Conservation (phyloP, 1,140 invertebrate genomes). For the Phthorimaea operculella region DNA sequence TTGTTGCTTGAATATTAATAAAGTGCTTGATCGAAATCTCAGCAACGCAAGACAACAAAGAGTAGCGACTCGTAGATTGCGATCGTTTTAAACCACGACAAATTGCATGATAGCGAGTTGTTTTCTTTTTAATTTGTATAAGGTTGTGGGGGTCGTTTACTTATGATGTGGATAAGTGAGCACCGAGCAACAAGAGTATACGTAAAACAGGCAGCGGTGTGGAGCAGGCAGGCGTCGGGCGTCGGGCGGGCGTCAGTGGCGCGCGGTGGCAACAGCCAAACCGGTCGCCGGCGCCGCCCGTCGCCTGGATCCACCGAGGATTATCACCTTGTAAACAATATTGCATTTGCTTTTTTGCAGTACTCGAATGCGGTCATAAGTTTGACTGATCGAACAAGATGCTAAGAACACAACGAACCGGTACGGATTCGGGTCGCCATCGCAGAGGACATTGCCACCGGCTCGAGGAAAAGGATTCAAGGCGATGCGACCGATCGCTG, state of each 20-base stretch:
- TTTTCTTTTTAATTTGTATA: slow-evolving; percentile 21
- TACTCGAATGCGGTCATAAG: not conserved
- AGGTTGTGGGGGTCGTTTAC: slow-evolving; percentile 55
- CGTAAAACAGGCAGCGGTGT: slow-evolving; percentile 55
- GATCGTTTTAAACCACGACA: not conserved
- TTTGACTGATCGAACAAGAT: slow-evolving; percentile 1
- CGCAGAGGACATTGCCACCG: slow-evolving; percentile 2
- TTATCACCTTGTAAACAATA: slow-evolving; percentile 65
- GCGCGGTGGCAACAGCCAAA: slow-evolving; percentile 55
- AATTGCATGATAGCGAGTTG: not conserved
- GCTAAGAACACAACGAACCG: not conserved
- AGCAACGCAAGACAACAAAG: no score
- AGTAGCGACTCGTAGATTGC: not conserved
- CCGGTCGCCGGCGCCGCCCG: slow-evolving; percentile 57
- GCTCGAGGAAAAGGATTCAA: not conserved
- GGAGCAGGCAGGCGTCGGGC: slow-evolving; percentile 27
- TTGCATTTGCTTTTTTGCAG: slow-evolving; percentile 29
- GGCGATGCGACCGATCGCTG: not conserved
- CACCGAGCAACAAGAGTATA: slow-evolving; percentile 51
- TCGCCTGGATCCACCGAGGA: slow-evolving; percentile 43
- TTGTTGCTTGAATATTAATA: no score
- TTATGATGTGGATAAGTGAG: slow-evolving; percentile 49
- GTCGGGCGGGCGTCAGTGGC: slow-evolving; percentile 34
- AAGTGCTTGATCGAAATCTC: no score
- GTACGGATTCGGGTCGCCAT: not conserved